Conservation (phyloP, 2,797 vertebrate genomes). For the Orestias chungarensis region DNA sequence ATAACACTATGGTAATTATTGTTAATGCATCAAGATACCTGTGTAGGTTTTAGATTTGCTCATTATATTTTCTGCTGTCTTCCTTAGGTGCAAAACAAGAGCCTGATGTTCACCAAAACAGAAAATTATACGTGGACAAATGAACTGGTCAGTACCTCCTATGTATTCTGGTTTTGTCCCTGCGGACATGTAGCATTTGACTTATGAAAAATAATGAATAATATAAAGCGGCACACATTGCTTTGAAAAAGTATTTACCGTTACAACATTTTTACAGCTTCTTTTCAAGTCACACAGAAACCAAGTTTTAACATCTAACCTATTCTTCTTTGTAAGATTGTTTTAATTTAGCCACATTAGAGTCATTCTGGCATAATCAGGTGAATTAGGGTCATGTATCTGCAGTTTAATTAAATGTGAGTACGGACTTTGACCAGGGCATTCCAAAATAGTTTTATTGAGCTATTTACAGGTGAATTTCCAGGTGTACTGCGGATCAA, state of each 20-base stretch:
- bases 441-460: not conserved
- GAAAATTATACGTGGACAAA: conserved; percentile 75
- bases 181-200: too few species aligned
- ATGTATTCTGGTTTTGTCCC: not conserved
- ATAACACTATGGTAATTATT: conserved; percentile 76
- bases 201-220: too few species aligned
- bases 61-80: conserved; percentile 21
- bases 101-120: conserved; percentile 39
- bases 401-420: not conserved
- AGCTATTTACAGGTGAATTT: not conserved
- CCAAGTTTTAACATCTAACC: not conserved
- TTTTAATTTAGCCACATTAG: too few species aligned
- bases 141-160: conserved; percentile 80
- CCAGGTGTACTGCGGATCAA: not conserved
- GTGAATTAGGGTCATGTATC: not conserved
- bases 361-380: not conserved
- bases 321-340: not conserved
- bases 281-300: not conserved
- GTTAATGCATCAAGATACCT: too few species aligned
- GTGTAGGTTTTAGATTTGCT: too few species aligned
- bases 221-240: not conserved
- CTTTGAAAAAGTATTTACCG: not conserved
- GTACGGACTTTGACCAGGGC: not conserved
- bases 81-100: conserved; percentile 77
- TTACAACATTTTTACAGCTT: not conserved